Evolutionary conservation across 2,113 vertebrate genomes (phyloP), one percentile per base, ranked within the genome.

Genomic region (Syngnathus floridae): DNA sequence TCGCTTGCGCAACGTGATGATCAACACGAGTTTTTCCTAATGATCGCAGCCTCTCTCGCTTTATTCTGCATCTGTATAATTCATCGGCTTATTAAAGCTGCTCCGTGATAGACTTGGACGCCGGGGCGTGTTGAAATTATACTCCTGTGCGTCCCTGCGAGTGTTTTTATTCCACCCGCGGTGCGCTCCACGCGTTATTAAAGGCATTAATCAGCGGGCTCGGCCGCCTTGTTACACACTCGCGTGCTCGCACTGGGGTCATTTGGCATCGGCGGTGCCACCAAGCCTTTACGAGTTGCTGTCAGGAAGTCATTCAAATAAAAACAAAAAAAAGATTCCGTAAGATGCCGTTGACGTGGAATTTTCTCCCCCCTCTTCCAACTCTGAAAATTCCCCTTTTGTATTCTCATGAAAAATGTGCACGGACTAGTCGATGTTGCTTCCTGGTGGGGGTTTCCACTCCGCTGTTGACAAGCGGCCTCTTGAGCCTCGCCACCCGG

Each of bases 181-280:
- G 79, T 77, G 75, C 78, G 77, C 73, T 74, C 57, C 60, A 48
- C 69, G 75, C 65, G 67, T 90, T 87, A 89, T 90, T 88, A 87
- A 86, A 88, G 69, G 57, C 81, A 87, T 88, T 86, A 74, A 86
- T 86, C 86, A 84, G 60, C 26, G 65, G n/a, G 71, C 63, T 73
- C 55, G 67, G 77, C 76, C 45, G 68, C 76, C 83, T 87, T 65
- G 79, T 83, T 82, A 82, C 74, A 16, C 54, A 35, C 54, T 56
- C 54, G 5, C 52, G 16, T 14, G 13, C 22, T 55, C 5, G 26
- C 51, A 22, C 12, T 1, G 54, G 54, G 54, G 54, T 31, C 11
- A 67, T 72, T 67, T 45, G 36, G 72, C 71, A 56, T 63, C 73
- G 56, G 31, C 62, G 43, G 46, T 4, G 51, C 46, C 12, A 17